Percentiles rank a stretch among this genome's conserved stretches.
Evolutionary conservation across 2,113 vertebrate species (phyloP).

Genomic region (Aegotheles bennettii): DNA sequence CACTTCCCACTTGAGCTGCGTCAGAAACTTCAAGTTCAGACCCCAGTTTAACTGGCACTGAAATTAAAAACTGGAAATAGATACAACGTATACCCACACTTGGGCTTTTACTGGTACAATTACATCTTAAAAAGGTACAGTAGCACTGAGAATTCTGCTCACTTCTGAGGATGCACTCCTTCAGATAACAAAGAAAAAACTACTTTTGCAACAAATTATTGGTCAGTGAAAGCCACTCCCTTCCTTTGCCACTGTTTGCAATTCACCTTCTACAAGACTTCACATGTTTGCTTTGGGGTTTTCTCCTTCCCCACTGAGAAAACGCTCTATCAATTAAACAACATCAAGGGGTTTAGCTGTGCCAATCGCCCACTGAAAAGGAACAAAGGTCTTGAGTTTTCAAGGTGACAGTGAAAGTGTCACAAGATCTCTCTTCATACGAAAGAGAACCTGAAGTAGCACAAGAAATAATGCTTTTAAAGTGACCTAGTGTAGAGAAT

Average conservation of each 20-base stretch:
- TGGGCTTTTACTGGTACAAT: not conserved
- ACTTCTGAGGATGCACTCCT: not conserved
- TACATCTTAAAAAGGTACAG: not conserved
- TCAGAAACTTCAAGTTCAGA: not conserved
- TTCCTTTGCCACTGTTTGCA: not conserved
- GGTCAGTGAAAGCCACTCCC: not conserved
- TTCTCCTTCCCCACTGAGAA: constrained; percentile 2
- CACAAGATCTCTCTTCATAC: not conserved
- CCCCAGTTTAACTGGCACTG: not conserved
- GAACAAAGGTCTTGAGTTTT: not conserved
- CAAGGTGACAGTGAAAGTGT: not conserved
- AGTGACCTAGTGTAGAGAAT: not conserved
- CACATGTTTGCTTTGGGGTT: constrained; percentile 17
- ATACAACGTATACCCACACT: not conserved
- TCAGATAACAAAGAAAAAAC: constrained; percentile 17
- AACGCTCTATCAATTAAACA: not conserved
- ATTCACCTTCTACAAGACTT: constrained; percentile 27
- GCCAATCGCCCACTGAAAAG: not conserved
- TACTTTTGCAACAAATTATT: constrained; percentile 21
- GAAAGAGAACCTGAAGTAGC: not conserved
- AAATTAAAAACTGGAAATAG: not conserved
- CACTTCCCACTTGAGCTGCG: not conserved
- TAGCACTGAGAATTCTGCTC: not conserved
- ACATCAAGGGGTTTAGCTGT: not conserved
- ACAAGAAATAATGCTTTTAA: not conserved